Evolutionary conservation across 2,888 invertebrate species (phyloP).

Genomic region (Ophraella communa): DNA sequence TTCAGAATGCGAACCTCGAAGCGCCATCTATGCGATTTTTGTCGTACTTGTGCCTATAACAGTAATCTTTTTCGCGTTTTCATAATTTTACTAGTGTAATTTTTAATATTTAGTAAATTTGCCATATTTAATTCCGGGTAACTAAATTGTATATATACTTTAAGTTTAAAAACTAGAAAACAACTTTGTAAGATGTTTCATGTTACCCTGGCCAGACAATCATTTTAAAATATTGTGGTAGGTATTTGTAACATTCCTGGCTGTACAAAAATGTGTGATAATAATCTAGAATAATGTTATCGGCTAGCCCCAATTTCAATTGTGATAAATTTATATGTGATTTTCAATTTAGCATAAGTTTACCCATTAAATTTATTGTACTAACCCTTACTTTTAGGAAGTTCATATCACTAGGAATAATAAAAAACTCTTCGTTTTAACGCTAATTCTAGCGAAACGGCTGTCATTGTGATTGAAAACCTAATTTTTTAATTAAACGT

Average conservation of each 20-base stretch:
- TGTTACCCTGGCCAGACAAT: too few relatives aligned
- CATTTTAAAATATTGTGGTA: not conserved
- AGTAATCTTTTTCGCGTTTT: constrained; percentile 75
- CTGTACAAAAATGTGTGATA: not conserved
- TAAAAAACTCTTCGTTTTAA: too few relatives aligned
- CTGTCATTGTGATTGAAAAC: too few relatives aligned
- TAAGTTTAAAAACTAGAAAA: too few relatives aligned
- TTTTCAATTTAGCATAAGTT: not conserved
- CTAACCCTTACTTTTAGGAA: too few relatives aligned
- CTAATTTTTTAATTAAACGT: too few relatives aligned
- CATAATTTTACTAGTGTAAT: constrained; percentile 57
- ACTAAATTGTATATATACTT: too few relatives aligned
- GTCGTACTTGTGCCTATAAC: constrained; percentile 75
- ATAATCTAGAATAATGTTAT: not conserved
- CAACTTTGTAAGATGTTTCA: too few relatives aligned
- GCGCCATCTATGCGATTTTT: constrained; percentile 72
- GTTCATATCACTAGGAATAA: too few relatives aligned
- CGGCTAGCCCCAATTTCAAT: not conserved
- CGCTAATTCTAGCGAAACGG: too few relatives aligned
- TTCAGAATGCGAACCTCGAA: constrained; percentile 77
- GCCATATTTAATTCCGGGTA: too few relatives aligned
- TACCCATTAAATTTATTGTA: not conserved
- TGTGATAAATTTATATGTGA: not conserved
- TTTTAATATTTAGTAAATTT: not conserved
- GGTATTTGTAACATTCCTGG: not conserved